phyloP scores from a whole-genome alignment of 1,140 invertebrate species.

The Thaumetopoea pityocampa region DNA sequence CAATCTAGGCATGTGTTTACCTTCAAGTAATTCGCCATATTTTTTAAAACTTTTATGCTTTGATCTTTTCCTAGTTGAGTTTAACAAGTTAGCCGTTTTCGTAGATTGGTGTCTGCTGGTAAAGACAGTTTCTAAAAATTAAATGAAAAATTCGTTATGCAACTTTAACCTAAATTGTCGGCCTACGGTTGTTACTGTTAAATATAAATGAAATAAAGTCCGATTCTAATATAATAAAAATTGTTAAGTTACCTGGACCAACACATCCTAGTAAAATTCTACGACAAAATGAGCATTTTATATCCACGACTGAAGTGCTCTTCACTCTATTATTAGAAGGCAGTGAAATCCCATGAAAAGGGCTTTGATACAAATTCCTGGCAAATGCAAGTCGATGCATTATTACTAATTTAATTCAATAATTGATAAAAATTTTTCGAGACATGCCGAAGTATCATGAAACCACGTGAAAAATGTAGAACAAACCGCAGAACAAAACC shows the following conservation, averaged over 20 bases:
- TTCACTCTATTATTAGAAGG: conserved; percentile 35
- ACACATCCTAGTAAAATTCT: conserved; percentile 47
- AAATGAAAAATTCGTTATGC: conserved; percentile 54
- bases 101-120: conserved; percentile 58
- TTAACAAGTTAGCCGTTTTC: conserved; percentile 52
- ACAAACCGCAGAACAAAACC: conserved; percentile 15
- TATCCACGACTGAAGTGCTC: conserved; percentile 33
- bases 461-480: conserved; percentile 60
- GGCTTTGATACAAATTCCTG: conserved; percentile 54
- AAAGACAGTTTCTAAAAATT: conserved; percentile 50
- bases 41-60: conserved; percentile 63
- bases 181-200: conserved; percentile 36
- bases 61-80: conserved; percentile 48
- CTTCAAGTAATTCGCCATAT: conserved; percentile 68
- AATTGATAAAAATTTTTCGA: conserved; percentile 25
- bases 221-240: conserved; percentile 1
- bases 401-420: conserved; percentile 27
- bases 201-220: neutral
- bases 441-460: conserved; percentile 39
- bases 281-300: conserved; percentile 65
- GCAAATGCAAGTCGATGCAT: conserved; percentile 61
- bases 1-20: conserved; percentile 31
- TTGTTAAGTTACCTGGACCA: conserved; percentile 40
- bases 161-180: conserved; percentile 35
- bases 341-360: conserved; percentile 40